Conservation (phyloP, 2,113 vertebrate species). For the Galbula dea region DNA sequence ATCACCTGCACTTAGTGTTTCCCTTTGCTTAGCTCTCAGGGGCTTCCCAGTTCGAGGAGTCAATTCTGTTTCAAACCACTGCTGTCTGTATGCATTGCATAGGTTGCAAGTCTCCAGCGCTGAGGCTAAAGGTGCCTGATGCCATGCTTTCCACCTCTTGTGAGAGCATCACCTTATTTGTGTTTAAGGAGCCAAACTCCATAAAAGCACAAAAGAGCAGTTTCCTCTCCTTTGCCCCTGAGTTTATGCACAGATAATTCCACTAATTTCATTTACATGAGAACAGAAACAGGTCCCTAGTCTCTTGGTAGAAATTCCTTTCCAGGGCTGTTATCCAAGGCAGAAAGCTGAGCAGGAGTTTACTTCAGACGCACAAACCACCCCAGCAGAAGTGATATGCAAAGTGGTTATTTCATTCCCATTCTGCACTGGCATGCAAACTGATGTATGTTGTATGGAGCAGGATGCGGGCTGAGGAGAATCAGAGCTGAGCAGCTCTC, state of each 20-base stretch:
- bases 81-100: rapidly evolving
- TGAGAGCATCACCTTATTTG: neutral
- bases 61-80: neutral
- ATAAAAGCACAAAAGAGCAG: neutral
- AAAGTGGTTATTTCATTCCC: neutral
- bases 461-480: neutral
- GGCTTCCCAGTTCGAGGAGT: neutral
- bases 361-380: neutral
- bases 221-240: conserved; percentile 27
- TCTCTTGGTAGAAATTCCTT: conserved; percentile 13
- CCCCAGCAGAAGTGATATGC: neutral
- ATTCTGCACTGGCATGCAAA: neutral
- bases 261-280: conserved; percentile 34
- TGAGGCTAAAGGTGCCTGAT: neutral
- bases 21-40: neutral
- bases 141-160: neutral
- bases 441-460: neutral
- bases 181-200: neutral
- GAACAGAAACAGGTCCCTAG: conserved; percentile 34
- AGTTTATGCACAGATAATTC: neutral
- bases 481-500: neutral
- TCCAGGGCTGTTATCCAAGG: conserved; percentile 2
- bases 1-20: neutral
- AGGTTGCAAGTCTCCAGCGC: neutral
- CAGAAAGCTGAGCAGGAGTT: neutral